Conservation (phyloP, 2,113 vertebrate species). For the Henicopernis longicauda region DNA sequence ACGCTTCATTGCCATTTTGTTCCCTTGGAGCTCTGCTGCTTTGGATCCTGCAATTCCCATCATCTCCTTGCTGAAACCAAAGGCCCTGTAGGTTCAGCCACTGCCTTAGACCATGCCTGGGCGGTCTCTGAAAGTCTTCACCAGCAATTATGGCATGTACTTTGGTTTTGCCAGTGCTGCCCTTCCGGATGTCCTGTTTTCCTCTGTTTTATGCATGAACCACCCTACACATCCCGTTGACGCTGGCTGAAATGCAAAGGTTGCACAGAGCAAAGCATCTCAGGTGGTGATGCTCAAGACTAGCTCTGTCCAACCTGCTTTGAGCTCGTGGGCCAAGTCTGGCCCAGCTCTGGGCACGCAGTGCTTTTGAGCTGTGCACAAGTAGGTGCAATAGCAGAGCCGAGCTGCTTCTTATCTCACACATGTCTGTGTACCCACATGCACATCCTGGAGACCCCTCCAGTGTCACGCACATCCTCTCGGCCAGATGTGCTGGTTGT, state of each 20-base stretch:
- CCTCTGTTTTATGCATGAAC: not conserved
- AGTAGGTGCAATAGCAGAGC: not conserved
- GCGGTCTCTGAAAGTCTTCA: not conserved
- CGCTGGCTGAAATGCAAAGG: fast-evolving
- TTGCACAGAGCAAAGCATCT: not conserved
- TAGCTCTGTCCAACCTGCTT: not conserved
- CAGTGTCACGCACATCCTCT: fast-evolving
- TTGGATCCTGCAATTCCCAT: not conserved
- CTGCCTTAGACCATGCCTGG: not conserved
- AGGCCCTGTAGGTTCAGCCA: not conserved
- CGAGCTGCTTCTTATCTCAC: not conserved
- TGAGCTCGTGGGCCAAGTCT: too few relatives aligned
- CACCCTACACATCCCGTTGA: fast-evolving
- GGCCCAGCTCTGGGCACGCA: fast-evolving
- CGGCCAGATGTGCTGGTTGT: not conserved
- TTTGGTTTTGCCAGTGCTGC: not conserved
- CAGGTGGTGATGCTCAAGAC: not conserved
- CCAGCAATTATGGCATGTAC: not conserved
- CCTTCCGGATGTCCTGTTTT: not conserved
- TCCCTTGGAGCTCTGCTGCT: not conserved
- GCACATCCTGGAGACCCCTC: not conserved
- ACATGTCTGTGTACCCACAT: fast-evolving
- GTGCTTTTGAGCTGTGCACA: not conserved
- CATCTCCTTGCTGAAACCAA: not conserved
- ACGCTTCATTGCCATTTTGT: fast-evolving